Base-by-base conservation (phyloP, 1,140 invertebrate genomes). In the Cyphomyrmex costatus region DNA sequence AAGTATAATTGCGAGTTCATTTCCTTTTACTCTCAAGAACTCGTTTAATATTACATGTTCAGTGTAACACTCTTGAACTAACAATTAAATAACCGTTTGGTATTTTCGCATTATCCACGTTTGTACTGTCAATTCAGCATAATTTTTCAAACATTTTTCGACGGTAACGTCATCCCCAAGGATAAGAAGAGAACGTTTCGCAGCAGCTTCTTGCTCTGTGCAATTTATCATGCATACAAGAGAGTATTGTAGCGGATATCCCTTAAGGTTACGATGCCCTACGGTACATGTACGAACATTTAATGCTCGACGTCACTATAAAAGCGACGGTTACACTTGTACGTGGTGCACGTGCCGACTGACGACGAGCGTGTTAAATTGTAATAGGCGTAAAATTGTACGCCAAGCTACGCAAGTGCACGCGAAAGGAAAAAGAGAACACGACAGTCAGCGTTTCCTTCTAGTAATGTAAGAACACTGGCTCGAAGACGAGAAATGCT, bases 301-400 rank as follows among this genome's bases (percentile, higher is more conserved):
- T 73, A 86, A 88, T 66, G 83, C 84, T 49, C 78, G 42, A 51
- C 60, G 42, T 80, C 27, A 46, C 74, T 71, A 71, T 78, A 80
- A 88, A 86, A 79, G 53, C 42, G 74, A 65, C 27, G 49, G 56
- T 70, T 36, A 56, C 86, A 70, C 33, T 84, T 76, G 71, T 70
- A 73, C 82, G 71, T 73, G 36, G n/a, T 51, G 74, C 73, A 71
- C 80, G 58, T 70, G 63, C 61, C 51, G 66, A 60, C 27, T 33
- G 30, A 68, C 66, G 61, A 86, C 65, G 49, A 80, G 56, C 86
- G 36, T 70, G 73, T 88, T 88, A 86, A 80, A 88, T 79, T 4
- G 83, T 86, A 88, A 86, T 86, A 84, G 86, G 84, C 66, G 74
- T 80, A 79, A 79, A 88, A 88, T 88, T 79, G 83, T 66, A 42